Base-by-base conservation (phyloP, 2,888 invertebrate species). In the Venustoraphidia nigricollis region DNA sequence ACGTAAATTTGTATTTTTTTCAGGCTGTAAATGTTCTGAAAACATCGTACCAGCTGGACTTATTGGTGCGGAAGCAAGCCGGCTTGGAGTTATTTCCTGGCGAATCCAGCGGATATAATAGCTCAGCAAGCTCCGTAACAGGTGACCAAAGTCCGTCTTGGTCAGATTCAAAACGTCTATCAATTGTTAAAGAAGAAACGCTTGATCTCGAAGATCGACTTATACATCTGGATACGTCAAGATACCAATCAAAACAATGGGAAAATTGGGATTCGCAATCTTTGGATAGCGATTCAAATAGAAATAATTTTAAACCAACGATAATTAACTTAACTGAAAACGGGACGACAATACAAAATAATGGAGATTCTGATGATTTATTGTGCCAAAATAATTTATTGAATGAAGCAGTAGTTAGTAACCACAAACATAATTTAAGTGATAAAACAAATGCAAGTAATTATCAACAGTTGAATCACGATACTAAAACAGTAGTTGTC, bases 11-110 rank as follows among this genome's bases (percentile, higher is more conserved):
- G 36, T 38, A 27, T 50, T 50, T 54, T 50, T 64, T 66, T 41
- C 64, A 83, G 83, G 89, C 89, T 47, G 83, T 89, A 54, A 76
- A 81, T 51, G 77, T 85, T 35, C 80, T 91, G 77, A 89, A 89
- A 65, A 78, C 79, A 42, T 77, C 79, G 49, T 79, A 81, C 42
- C 81, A 85, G 36, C 71, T 91, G 49, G 84, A 87, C 58, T 72
- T 91, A 59, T 66, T 82, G 14, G 76, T 91, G 34, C 75, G 84
- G 43, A 86, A 87, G 60, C 82, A 82, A 6, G 84, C 83, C 0
- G 89, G 88, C 41, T 74, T 81, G 9, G 86, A 87, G 62, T 68
- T 87, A 39, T 85, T 86, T 58, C 84, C 86, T 1, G 84, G 84
- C 9, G 86, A 86, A 66, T 85, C 85, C 44, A 85, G 84, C 48